Base-by-base conservation (phyloP, 37 sponge, comb jelly and placozoan species). In the Aplysina aerophoba region DNA sequence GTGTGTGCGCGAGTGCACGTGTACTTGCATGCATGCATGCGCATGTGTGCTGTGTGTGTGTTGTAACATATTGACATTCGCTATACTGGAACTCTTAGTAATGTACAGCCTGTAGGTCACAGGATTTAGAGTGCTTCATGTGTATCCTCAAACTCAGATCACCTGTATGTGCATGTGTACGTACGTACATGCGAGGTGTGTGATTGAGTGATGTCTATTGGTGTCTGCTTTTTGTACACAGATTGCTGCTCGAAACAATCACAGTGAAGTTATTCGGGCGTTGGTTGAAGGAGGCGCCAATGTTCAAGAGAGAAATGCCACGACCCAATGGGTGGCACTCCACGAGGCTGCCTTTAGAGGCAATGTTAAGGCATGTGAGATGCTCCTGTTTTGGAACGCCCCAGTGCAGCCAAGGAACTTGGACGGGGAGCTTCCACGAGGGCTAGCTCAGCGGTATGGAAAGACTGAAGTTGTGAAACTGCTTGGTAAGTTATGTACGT, bases 261-360 rank as follows among this genome's bases (percentile, higher is more conserved):
- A 89, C 67, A 31, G 69, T 22, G 88, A 92, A 0, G 64, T 65
- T 20, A 60, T 89, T 19, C 60, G 79, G 14, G 21, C 85, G 55
- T 74, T 95, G 56, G 85, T 92, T 14, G 90, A 87, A 73, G 59
- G 36, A 16, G 97, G 92, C 13, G 94, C 97, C 14, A 93, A 94
- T 44, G 92, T 94, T 16, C 97, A 97, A 69, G 97, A 97, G 73
- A 63, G 97, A 44, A 96, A 93, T 65, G 60, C 91, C 27, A 84
- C 86, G 27, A 98, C 99, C 8, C 95, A 93, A 0, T 98, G 99
- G 99, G 94, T 94, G 67, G 93, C 96, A 8, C 86, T 98, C 1
- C 99, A 98, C 55, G 99, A 98, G 89, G 96, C 99, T 53, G 94
- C 96, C 27, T 89, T 93, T 83, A 90, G 93, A 19, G 97, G 92